Percentiles rank a stretch among this genome's conserved stretches.
These are phyloP conservation scores for Camptogramma bilineatum DNA, from an alignment of 2,888 invertebrate species.

Conservation along the genomic window DNA sequence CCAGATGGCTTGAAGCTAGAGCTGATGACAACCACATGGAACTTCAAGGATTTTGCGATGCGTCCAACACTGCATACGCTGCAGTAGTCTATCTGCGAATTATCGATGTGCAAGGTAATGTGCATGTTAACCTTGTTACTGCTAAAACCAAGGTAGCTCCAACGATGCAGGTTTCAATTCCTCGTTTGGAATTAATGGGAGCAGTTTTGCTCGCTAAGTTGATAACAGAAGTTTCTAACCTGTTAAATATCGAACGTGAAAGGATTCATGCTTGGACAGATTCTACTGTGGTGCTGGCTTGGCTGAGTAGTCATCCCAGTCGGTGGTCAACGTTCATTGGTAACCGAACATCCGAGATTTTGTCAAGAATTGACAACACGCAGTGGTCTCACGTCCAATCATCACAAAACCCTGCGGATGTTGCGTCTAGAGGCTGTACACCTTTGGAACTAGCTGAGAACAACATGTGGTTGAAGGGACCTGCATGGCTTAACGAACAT, in stretches of 20 bases:
- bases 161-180: slow-evolving; percentile 31
- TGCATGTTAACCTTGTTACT: slow-evolving; percentile 7
- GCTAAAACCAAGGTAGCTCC: slow-evolving; percentile 36
- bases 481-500: slow-evolving; percentile 11
- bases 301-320: slow-evolving; percentile 19
- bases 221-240: slow-evolving; percentile 22
- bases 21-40: neutral
- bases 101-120: neutral
- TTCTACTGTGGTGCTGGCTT: slow-evolving; percentile 35
- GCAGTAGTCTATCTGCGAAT: slow-evolving; percentile 6
- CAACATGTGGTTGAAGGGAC: slow-evolving; percentile 12
- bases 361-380: slow-evolving; percentile 1
- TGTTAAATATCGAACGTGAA: neutral
- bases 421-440: slow-evolving; percentile 27
- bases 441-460: slow-evolving; percentile 15
- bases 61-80: slow-evolving; percentile 9
- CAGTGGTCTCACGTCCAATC: slow-evolving; percentile 34
- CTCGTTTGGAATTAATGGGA: slow-evolving; percentile 30
- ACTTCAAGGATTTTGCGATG: slow-evolving; percentile 12
- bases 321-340: too few relatives aligned
- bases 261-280: slow-evolving; percentile 25
- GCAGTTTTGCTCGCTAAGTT: slow-evolving; percentile 26
- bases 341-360: too few relatives aligned
- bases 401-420: slow-evolving; percentile 38
- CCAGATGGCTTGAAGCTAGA: too few relatives aligned